Evolutionary conservation across 2,113 vertebrate genomes (phyloP), one percentile per base, ranked within the genome.

Genomic region (Corvus hawaiiensis): DNA sequence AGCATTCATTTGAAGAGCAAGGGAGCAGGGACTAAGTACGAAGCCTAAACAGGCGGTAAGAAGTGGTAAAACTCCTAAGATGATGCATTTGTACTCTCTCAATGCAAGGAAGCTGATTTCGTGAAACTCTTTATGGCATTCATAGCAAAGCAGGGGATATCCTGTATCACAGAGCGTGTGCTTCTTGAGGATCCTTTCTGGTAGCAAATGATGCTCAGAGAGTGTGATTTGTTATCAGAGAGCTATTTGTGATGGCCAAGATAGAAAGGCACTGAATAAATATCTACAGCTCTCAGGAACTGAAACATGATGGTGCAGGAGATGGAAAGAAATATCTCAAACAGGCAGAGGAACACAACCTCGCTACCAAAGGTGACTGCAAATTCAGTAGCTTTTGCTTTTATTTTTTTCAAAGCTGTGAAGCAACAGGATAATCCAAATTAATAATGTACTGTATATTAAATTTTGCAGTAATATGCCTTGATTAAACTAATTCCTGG

Each of bases 301-400:
- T 85, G 69, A 89, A 84, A 86, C 86, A 58, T 6, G 73, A 80
- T 67, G 68, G 71, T 41, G 71, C 83, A 82, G 30, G 46, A 95
- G 89, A 84, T 63, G 93, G 94, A 87, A 95, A 91, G 91, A 97
- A 97, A 95, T 96, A 73, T 59, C 81, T 97, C 90, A 93, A 96
- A 96, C 28, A 91, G 95, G 96, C 90, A 95, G 94, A 93, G 68
- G 43, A 87, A 87, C 22, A 92, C 77, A 89, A 56, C 37, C 76
- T 94, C 8, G 16, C 35, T 83, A 26, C 27, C 80, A 82, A 91
- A 97, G 79, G 89, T 96, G 92, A 83, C 80, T 79, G 37, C 52
- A 96, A 74, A 95, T 95, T 96, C 94, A 95, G 75, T 54, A 84
- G 87, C 68, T 94, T 93, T 76, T 76, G 62, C 33, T 55, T 93